Evolutionary conservation across 2,113 vertebrate species (phyloP).

Genomic region (Pterocles orientalis): DNA sequence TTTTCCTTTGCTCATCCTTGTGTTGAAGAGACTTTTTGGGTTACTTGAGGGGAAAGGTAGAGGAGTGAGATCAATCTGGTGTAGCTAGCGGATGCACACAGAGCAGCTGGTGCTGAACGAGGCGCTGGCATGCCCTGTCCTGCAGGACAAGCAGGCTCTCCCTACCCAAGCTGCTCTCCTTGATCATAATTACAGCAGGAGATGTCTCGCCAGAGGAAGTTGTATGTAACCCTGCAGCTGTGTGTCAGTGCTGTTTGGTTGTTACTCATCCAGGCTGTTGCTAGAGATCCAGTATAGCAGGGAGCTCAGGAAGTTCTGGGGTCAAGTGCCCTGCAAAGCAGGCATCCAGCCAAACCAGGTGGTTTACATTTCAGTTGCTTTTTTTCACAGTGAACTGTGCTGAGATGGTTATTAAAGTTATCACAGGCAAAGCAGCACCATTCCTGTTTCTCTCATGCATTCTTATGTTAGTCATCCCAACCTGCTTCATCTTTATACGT

Average conservation of each 20-base stretch:
- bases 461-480: not conserved
- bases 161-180: not conserved
- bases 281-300: slow-evolving; percentile 9
- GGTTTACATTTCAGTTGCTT: slow-evolving; percentile 23
- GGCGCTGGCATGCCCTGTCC: not conserved
- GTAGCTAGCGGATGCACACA: not conserved
- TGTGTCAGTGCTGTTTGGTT: not conserved
- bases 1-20: not conserved
- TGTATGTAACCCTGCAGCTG: slow-evolving; percentile 27
- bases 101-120: not conserved
- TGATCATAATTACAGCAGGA: not conserved
- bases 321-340: slow-evolving; percentile 7
- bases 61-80: not conserved
- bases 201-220: slow-evolving; percentile 35
- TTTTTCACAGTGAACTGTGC: not conserved
- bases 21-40: not conserved
- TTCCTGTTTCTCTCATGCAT: not conserved
- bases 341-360: slow-evolving; percentile 38
- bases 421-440: not conserved
- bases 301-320: slow-evolving; percentile 40
- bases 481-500: not conserved
- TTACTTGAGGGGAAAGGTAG: not conserved
- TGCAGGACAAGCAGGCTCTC: not conserved
- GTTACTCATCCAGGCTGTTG: slow-evolving; percentile 33
- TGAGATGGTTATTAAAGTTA: slow-evolving; percentile 25